A percentile compares a stretch with the other conserved stretches of the same genome.
Conservation (phyloP, 2,113 vertebrate species). For the Toxotes jaculatrix region DNA sequence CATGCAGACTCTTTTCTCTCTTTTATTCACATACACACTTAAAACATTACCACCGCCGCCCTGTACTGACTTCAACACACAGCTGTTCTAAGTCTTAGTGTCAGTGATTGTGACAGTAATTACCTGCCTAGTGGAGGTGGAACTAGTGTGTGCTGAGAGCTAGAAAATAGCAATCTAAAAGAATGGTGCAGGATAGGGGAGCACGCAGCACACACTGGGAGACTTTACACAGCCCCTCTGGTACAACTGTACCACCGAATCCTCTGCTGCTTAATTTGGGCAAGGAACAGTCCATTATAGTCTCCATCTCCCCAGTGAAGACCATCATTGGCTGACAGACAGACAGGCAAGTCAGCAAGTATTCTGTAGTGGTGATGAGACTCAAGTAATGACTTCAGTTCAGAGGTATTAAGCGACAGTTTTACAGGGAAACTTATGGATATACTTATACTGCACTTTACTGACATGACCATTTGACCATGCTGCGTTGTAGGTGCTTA, state of each 20-base stretch:
- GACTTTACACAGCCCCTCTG: slow-evolving; percentile 30
- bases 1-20: not conserved
- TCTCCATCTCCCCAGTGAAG: not conserved
- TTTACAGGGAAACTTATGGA: not conserved
- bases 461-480: not conserved
- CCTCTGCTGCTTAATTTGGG: slow-evolving; percentile 57
- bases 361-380: not conserved
- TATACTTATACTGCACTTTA: not conserved
- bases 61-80: slow-evolving; percentile 39
- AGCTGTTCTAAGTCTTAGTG: slow-evolving; percentile 58
- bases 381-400: not conserved
- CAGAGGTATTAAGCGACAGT: not conserved
- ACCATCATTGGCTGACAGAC: slow-evolving; percentile 18
- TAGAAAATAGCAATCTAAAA: slow-evolving; percentile 57
- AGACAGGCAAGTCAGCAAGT: slow-evolving; percentile 51
- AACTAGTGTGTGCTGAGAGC: slow-evolving; percentile 43
- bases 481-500: not conserved
- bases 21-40: slow-evolving; percentile 42
- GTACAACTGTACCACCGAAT: slow-evolving; percentile 32
- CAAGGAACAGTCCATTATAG: slow-evolving; percentile 2
- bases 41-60: slow-evolving; percentile 16
- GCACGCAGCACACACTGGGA: slow-evolving; percentile 24
- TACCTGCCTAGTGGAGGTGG: slow-evolving; percentile 63
- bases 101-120: slow-evolving; percentile 71
- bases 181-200: slow-evolving; percentile 23